Evolutionary conservation across 2,113 vertebrate species (phyloP), one percentile per base, ranked within the genome.

Genomic region (Glaucidium brasilianum): DNA sequence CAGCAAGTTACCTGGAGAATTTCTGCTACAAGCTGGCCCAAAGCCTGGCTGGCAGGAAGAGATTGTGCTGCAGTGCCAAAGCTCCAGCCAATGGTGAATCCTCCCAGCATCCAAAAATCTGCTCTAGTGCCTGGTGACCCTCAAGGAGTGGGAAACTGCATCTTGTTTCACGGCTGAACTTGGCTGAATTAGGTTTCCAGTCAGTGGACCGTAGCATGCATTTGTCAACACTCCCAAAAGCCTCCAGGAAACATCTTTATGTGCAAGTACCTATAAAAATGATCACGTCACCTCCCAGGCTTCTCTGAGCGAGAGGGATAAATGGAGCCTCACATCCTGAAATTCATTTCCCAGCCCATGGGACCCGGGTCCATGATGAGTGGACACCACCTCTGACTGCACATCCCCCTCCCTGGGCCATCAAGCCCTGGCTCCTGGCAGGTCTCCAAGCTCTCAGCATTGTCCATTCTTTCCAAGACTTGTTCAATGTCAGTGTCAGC

Each of bases 201-300:
- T 69, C 87, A 78, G 71, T 62, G 66, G 85, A 81, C 58, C 0
- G 0, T 72, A 73, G 52, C 11, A 25, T 39, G n/a, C 84, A 18
- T 79, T 92, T 91, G 66, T 94, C 90, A 96, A 43, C 18, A 0
- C 39, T 78, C 68, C 53, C 58, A 5, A 75, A 85, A 95, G 80
- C 12, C 0, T 95, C 43, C 35, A 88, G 77, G 94, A 95, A 95
- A 73, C n/a, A 37, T 73, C 81, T 91, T 94, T 37, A 56, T 85
- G 69, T 87, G 68, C 32, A 87, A 94, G 39, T 63, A 89, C 85
- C 91, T 94, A 82, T 88, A 93, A 94, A 96, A 96, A 79, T 10
- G 52, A 68, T 87, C 87, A 82, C 29, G 25, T 93, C 91, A 88
- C 19, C 5, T 0, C 49, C 49, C 66, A 62, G 35, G 62, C 62